phyloP scores from a whole-genome alignment of 1,140 invertebrate species.

The Charaxes varanes region DNA sequence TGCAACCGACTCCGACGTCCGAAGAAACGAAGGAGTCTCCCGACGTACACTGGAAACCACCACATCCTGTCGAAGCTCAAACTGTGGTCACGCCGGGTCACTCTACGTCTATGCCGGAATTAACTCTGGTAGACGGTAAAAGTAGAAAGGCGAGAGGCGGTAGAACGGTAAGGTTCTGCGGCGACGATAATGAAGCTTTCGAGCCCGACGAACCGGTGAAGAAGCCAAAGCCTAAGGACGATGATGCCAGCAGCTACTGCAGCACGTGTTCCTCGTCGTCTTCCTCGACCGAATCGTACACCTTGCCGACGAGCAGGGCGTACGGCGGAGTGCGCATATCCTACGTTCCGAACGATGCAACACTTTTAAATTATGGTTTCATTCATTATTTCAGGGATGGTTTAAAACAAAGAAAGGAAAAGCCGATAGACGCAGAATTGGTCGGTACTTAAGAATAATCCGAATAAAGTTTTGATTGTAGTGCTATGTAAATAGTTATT shows the following conservation, averaged over 20 bases:
- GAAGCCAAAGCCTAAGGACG: conserved; percentile 60
- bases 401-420: too few species aligned
- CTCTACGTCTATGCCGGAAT: conserved; percentile 60
- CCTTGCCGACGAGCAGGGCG: too few species aligned
- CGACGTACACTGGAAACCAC: conserved; percentile 52
- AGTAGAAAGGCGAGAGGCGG: conserved; percentile 40
- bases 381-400: too few species aligned
- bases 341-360: too few species aligned
- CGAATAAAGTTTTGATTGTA: too few species aligned
- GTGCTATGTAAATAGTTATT: too few species aligned
- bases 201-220: conserved; percentile 71
- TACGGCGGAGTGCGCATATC: too few species aligned
- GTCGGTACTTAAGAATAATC: too few species aligned
- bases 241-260: conserved; percentile 86
- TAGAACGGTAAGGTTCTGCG: conserved; percentile 78
- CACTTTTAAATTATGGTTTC: too few species aligned
- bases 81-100: conserved; percentile 53
- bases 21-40: conserved; percentile 34
- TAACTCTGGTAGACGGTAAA: conserved; percentile 48
- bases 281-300: too few species aligned
- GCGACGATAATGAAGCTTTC: conserved; percentile 76
- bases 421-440: too few species aligned
- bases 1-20: conserved; percentile 52
- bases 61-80: conserved; percentile 56
- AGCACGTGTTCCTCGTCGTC: conserved; percentile 92